Base-by-base conservation (phyloP, 2,888 invertebrate species). In the Zootermopsis nevadensis region DNA sequence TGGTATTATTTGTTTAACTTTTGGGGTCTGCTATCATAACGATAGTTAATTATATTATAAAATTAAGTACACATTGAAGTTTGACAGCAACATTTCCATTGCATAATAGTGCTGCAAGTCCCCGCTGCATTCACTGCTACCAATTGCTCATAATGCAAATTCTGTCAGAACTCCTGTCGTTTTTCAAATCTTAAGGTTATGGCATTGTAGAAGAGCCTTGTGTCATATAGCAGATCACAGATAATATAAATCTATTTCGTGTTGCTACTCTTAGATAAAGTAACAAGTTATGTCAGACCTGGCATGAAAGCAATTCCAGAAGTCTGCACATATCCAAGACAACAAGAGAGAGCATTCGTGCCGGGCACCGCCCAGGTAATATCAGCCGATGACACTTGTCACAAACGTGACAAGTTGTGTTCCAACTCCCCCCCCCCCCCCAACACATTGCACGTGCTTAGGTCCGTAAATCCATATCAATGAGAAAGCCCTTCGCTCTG, bases 341-440 rank as follows among this genome's bases (percentile, higher is more conserved):
- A 60, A 27, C 19, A 3, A 48, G 48, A 19, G 3, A 19, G 48
- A 15, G n/a, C 60, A n/a, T 19, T 60, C 60, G n/a, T 60, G 60
- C 60, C 60, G 60, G 15, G 60, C 6, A 27, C 27, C 60, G 60
- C 2, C 27, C 60, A 60, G n/a, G 27, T 6, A 60, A 60, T 60
- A 60, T 60, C 60, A n/a, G n/a, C 60, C 60, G 60, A 60, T 60
- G 60, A 60, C 60, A 60, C 60, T 60, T 60, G 60, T 60, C n/a
- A 60, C 27, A 60, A 27, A 27, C 48, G 19, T 48, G 48, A 22
- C 48, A 48, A 19, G 48, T 15, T 48, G 48, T 19, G 48, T 48
- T 48, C 48, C 48, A 19, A 19, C 48, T 4, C 48, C n/a, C n/a
- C 27, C n/a, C 60, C n/a, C 60, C 60, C n/a, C n/a, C n/a, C n/a